Evolutionary conservation across 2,113 vertebrate genomes (phyloP).

Genomic region (Cephalopterus ornatus): DNA sequence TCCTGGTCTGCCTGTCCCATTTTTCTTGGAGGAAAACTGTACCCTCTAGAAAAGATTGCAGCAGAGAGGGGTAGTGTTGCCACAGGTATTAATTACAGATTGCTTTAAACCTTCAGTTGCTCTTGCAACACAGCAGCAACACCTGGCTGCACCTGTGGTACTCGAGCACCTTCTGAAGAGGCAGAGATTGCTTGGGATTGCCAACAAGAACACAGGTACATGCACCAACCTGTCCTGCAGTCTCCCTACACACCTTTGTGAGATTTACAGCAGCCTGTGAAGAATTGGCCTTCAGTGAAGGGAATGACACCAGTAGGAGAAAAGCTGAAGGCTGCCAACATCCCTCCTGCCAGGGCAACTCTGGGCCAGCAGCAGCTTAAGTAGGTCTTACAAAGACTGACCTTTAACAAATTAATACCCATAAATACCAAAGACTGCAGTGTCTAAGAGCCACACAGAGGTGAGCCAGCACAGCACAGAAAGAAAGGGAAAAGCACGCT

Average conservation of each 20-base stretch:
- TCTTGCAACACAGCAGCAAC: neutral
- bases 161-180: neutral
- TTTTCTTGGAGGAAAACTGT: neutral
- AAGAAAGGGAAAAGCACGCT: neutral
- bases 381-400: neutral
- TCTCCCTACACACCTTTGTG: neutral
- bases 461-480: neutral
- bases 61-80: neutral
- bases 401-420: conserved; percentile 15
- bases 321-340: neutral
- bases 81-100: neutral
- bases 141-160: neutral
- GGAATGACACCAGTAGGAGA: neutral
- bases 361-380: conserved; percentile 3
- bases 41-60: neutral
- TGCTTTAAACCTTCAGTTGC: neutral
- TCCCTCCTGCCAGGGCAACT: neutral
- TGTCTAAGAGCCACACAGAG: neutral
- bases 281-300: neutral
- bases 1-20: neutral
- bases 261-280: neutral
- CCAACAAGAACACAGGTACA: neutral
- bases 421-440: neutral
- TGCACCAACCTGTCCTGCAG: neutral
- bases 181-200: neutral